Base-by-base conservation (phyloP, 2,888 invertebrate species). In the Agrenia bidenticulata region DNA sequence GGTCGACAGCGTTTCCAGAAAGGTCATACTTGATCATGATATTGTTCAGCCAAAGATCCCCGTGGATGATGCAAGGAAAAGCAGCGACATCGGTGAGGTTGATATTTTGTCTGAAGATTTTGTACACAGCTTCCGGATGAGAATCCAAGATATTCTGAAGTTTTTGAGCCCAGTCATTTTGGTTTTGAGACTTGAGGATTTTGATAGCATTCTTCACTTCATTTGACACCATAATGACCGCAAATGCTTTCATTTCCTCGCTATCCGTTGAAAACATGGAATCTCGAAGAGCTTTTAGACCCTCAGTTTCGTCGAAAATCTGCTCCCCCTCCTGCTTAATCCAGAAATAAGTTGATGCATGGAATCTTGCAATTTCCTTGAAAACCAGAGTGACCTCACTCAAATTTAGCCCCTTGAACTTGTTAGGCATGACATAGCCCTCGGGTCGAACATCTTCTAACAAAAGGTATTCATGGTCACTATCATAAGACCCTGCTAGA, bases 41-140 rank as follows among this genome's bases (percentile, higher is more conserved):
- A 42, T 75, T 75, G 65, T 75, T 75, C 0, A 59, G 21, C 73
- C 74, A 74, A 11, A 73, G 32, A 56, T 75, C 75, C 2, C 75
- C 73, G 57, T 73, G 73, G 41, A 64, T 51, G 15, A 72, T 53
- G 1, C 70, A 67, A 17, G 62, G 67, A 51, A 73, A 75, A 39
- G 67, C 17, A 17, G 21, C 9, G 2, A 5, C n/a, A 41, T 57
- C 57, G 4, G 39, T 57, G 2, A 57, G 42, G 15, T 21, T 19
- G 21, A 2, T 4, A n/a, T 21, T 39, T 41, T n/a, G 24, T 11
- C 32, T 5, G 2, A 41, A 4, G 4, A 57, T 2, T 55, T 32
- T 17, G n/a, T 55, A 26, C 24, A 55, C 11, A 2, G 11, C n/a
- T 13, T 55, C 26, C 2, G 13, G 13, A 19, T 21, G 41, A 2